Base-by-base conservation (phyloP, 2,113 vertebrate genomes). In the Tragelaphus strepsiceros region DNA sequence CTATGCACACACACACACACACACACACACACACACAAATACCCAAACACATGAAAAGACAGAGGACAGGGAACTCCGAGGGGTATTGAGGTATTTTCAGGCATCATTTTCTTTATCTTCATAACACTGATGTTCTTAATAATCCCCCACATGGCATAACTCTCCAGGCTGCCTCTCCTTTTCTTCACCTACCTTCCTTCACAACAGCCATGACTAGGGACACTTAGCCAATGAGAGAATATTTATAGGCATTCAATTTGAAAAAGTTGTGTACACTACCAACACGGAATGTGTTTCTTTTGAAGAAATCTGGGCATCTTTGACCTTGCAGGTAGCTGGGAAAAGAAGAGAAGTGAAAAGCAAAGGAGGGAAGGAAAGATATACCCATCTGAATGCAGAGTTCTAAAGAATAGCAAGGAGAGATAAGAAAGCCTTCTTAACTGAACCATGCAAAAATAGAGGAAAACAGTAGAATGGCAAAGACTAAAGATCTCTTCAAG, bases 91-190 rank as follows among this genome's bases (percentile, higher is more conserved):
- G 15, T 80, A 80, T 49, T 93, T 77, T 28, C 53, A 78, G n/a
- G 5, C 13, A 3, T 58, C 3, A 12, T 19, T 9, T n/a, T 6
- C 14, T 4, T 2, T n/a, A 7, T 77, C 6, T 7, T 30, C 15
- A 58, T 12, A 58, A 26, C 5, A 64, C 13, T 49, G 83, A 17
- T 0, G 0, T 71, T 3, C 9, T 39, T 59, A 19, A 24, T 43
- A 22, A 28, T 28, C 2, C 4, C 54, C 1, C 0, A 16, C 56
- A 46, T 1, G 21, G 7, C 22, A 51, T 54, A 14, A 7, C 17
- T 5, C 9, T 54, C 83, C 6, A 43, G 4, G 2, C 1, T 39
- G 14, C 46, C 62, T 83, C 1, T 91, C 80, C 17, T 94, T 0
- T 51, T 16, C 21, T 39, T 17, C 43, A 43, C 15, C 16, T 9